Evolutionary conservation across 2,797 vertebrate genomes (phyloP).

Genomic region (Sebastes hubbsi): DNA sequence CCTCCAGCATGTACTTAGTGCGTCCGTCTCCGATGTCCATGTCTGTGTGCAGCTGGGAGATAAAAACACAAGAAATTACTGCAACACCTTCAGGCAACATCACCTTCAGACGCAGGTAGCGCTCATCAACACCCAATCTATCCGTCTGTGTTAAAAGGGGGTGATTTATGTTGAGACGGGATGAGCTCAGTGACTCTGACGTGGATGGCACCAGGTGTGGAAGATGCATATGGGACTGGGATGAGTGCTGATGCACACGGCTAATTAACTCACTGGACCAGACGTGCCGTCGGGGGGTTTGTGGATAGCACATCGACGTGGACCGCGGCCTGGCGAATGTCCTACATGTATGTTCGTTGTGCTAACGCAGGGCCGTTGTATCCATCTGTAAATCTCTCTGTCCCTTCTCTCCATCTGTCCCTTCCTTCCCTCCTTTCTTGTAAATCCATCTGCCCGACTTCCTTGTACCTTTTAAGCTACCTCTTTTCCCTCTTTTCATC

Average conservation of each 20-base stretch:
- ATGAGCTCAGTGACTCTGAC: constrained; percentile 60
- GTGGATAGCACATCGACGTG: constrained; percentile 47
- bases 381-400: constrained; percentile 70
- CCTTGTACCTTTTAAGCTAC: constrained; percentile 57
- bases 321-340: constrained; percentile 56
- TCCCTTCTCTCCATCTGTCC: constrained; percentile 64
- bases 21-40: constrained; percentile 87
- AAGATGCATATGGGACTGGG: constrained; percentile 61
- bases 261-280: constrained; percentile 76
- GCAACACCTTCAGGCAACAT: background rate
- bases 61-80: background rate
- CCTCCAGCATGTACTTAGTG: constrained; percentile 87
- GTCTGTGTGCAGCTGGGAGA: constrained; percentile 85
- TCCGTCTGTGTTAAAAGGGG: constrained; percentile 45
- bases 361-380: background rate
- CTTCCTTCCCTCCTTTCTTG: constrained; percentile 17
- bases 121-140: constrained; percentile 40
- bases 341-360: constrained; percentile 35
- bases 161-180: constrained; percentile 44
- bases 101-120: constrained; percentile 31
- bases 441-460: constrained; percentile 67
- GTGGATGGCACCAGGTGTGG: constrained; percentile 78
- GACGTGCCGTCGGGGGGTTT: constrained; percentile 62
- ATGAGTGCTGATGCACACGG: constrained; percentile 74
- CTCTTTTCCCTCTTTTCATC: constrained; percentile 57